Percentiles rank a stretch among this genome's conserved stretches.
Evolutionary conservation across 1,140 invertebrate species (phyloP).

Genomic region (Zophobas atratus): DNA sequence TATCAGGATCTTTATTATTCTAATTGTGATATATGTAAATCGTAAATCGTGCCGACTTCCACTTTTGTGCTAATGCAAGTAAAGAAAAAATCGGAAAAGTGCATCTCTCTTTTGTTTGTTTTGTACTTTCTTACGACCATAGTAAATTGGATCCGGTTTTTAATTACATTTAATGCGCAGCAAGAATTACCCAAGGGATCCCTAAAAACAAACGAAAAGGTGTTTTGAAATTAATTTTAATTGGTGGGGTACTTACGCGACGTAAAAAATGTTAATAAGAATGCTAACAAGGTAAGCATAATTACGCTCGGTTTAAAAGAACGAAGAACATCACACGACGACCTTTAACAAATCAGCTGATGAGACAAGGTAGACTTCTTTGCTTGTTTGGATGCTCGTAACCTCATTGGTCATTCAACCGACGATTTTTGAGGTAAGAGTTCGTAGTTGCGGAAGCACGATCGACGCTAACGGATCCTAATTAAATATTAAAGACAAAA

Average conservation of each 20-base stretch:
- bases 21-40: background rate
- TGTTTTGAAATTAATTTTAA: conserved; percentile 42
- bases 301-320: conserved; percentile 25
- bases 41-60: background rate
- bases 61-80: background rate
- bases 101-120: background rate
- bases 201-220: conserved; percentile 37
- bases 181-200: conserved; percentile 23
- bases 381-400: background rate
- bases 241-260: conserved; percentile 26
- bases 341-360: conserved; percentile 33
- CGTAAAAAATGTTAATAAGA: conserved; percentile 40
- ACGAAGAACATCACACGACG: conserved; percentile 18
- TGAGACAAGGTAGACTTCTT: conserved; percentile 12
- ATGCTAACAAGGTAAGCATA: conserved; percentile 26
- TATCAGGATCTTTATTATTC: no score
- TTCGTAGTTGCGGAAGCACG: background rate
- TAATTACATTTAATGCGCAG: conserved; percentile 35
- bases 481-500: conserved; percentile 32
- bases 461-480: background rate
- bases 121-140: background rate
- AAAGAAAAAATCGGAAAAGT: background rate
- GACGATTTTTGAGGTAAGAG: background rate
- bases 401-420: conserved; percentile 12
- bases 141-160: conserved; percentile 33